Conservation (phyloP, 2,888 invertebrate species). For the Helicoverpa assulta region DNA sequence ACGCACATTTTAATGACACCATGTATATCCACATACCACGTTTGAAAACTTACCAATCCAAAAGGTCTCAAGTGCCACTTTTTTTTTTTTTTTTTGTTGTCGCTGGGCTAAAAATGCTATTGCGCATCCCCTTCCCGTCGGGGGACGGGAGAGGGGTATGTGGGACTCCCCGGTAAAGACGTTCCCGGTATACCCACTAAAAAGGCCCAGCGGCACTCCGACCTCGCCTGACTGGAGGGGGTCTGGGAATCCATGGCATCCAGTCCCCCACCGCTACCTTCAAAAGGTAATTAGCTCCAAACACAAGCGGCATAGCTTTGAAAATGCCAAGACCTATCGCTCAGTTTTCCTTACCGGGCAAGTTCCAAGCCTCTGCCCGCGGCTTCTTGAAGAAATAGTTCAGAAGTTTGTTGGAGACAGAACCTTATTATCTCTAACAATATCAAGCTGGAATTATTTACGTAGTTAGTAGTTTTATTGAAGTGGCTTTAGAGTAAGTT, state of each 20-base stretch:
- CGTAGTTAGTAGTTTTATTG: background rate
- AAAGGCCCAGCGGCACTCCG: no score
- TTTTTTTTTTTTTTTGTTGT: no score
- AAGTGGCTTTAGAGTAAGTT: background rate
- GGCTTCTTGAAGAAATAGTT: constrained; percentile 35
- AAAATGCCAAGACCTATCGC: background rate
- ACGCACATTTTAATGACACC: no score
- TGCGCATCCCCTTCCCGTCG: no score
- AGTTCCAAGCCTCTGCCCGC: constrained; percentile 37
- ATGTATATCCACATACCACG: no score
- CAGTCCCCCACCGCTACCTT: no score
- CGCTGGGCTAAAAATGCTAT: no score
- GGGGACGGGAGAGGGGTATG: no score
- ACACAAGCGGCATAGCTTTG: background rate
- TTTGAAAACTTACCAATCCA: background rate
- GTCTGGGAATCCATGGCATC: no score
- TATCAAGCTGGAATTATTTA: constrained; percentile 17
- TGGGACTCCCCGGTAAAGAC: no score
- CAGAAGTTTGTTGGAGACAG: constrained; percentile 31
- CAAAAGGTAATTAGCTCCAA: background rate
- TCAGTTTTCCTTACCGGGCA: constrained; percentile 12
- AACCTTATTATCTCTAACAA: constrained; percentile 29
- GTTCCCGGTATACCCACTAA: no score
- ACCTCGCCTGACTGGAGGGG: no score
- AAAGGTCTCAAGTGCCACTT: background rate